Conservation (phyloP, 2,113 vertebrate genomes). For the Diphyllodes magnificus region DNA sequence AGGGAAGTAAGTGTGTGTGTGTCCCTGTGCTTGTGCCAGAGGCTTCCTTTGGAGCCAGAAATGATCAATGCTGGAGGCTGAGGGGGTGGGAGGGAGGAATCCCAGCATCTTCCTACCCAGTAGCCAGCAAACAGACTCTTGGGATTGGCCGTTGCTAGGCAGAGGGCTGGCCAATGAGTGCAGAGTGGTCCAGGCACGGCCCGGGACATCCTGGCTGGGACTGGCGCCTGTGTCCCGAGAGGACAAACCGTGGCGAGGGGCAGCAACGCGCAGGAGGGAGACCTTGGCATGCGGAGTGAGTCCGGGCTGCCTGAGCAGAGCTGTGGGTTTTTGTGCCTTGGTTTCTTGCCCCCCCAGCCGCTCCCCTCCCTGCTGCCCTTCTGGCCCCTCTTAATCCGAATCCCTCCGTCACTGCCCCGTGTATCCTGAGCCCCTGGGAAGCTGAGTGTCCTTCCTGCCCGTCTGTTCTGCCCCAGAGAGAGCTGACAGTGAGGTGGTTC, state of each 20-base stretch:
- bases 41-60: neutral
- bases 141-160: slow-evolving; percentile 41
- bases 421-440: neutral
- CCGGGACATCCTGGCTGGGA: neutral
- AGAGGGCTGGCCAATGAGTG: neutral
- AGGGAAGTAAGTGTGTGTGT: neutral
- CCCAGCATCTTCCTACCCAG: neutral
- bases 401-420: rapidly evolving
- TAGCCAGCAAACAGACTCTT: neutral
- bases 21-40: neutral
- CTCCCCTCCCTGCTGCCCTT: neutral
- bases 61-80: neutral
- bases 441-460: neutral
- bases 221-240: neutral
- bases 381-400: rapidly evolving
- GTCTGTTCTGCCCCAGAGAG: neutral
- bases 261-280: neutral
- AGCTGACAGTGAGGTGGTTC: rapidly evolving
- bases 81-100: neutral
- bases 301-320: neutral
- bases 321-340: neutral
- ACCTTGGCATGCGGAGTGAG: neutral
- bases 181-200: neutral
- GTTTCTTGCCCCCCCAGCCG: neutral
- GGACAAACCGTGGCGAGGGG: neutral